Evolutionary conservation across 2,113 vertebrate genomes (phyloP).

Genomic region (Xiphophorus maculatus): DNA sequence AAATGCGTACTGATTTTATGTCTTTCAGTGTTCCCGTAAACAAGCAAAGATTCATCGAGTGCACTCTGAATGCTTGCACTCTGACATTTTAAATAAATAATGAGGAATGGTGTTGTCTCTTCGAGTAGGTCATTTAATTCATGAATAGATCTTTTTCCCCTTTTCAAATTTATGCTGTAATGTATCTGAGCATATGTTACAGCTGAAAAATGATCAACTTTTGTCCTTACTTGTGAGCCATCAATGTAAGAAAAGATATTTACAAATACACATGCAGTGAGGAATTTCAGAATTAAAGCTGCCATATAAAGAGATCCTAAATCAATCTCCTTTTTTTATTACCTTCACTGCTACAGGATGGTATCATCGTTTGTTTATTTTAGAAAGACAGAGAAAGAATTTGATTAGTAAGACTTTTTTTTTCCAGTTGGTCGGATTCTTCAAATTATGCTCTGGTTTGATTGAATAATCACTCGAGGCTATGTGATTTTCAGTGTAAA

Average conservation of each 20-base stretch:
- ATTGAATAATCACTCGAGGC: slow-evolving; percentile 46
- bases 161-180: background rate
- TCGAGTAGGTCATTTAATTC: slow-evolving; percentile 9
- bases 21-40: slow-evolving; percentile 13
- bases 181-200: background rate
- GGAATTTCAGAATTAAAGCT: background rate
- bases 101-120: slow-evolving; percentile 1
- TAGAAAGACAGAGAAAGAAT: slow-evolving; percentile 28
- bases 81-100: slow-evolving; percentile 24
- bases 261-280: background rate
- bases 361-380: slow-evolving; percentile 13
- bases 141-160: background rate
- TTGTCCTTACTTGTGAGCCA: background rate
- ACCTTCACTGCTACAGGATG: slow-evolving; percentile 17
- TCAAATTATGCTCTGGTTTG: slow-evolving; percentile 44
- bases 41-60: slow-evolving; percentile 15
- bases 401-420: slow-evolving; percentile 26
- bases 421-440: slow-evolving; percentile 23
- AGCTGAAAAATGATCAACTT: background rate
- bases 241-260: slow-evolving; percentile 23
- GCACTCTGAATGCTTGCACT: slow-evolving; percentile 22
- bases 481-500: slow-evolving; percentile 53
- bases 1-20: slow-evolving; percentile 28
- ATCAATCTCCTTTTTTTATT: slow-evolving; percentile 3
- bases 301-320: background rate